Percentiles rank a stretch among this genome's conserved stretches.
Conservation (phyloP, 1,140 invertebrate species). For the Anadara kagoshimensis region DNA sequence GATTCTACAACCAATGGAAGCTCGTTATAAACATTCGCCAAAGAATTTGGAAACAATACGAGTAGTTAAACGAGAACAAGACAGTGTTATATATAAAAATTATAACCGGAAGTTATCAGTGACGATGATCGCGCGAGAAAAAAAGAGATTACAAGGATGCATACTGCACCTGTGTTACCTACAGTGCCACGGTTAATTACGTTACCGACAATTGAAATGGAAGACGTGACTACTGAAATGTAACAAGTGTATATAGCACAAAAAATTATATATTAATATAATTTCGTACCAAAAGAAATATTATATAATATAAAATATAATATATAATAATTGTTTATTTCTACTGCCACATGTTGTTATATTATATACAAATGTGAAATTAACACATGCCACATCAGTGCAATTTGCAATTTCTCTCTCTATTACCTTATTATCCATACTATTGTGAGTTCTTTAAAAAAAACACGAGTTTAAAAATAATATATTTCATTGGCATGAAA, state of each 20-base stretch:
- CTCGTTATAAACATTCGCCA: slow-evolving; percentile 61
- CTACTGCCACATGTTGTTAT: too few species aligned
- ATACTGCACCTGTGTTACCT: slow-evolving; percentile 59
- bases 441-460: too few species aligned
- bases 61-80: slow-evolving; percentile 64
- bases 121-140: slow-evolving; percentile 67
- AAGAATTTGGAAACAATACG: slow-evolving; percentile 68
- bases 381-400: too few species aligned
- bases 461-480: too few species aligned
- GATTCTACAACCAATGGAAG: slow-evolving; percentile 63
- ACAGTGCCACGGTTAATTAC: slow-evolving; percentile 29
- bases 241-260: slow-evolving; percentile 20
- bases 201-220: slow-evolving; percentile 54
- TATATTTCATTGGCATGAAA: too few species aligned
- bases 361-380: too few species aligned
- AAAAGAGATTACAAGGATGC: slow-evolving; percentile 61
- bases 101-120: slow-evolving; percentile 65
- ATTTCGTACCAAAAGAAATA: too few species aligned
- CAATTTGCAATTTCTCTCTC: too few species aligned
- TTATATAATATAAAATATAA: too few species aligned
- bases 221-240: slow-evolving; percentile 57
- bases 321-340: too few species aligned
- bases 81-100: slow-evolving; percentile 70
- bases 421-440: too few species aligned
- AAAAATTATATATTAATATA: too few species aligned